Evolutionary conservation across 2,888 invertebrate genomes (phyloP).

Genomic region (Pammene aurita): DNA sequence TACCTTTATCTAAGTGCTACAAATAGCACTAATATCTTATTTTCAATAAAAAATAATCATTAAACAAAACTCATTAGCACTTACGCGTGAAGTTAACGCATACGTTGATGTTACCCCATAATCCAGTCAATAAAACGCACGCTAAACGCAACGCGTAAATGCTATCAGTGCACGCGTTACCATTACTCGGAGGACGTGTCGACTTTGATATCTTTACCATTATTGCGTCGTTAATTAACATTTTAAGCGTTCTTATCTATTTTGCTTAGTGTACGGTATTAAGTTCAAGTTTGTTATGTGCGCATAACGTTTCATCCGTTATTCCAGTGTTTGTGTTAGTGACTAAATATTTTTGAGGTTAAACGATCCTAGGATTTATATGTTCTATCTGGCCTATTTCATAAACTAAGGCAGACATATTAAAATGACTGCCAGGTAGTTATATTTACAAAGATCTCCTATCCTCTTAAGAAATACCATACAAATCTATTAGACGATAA

Average conservation of each 20-base stretch:
- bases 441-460: too few species aligned
- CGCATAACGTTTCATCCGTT: neutral
- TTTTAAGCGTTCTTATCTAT: conserved; percentile 27
- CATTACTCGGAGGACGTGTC: conserved; percentile 23
- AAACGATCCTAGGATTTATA: too few species aligned
- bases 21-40: too few species aligned
- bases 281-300: neutral
- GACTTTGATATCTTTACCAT: conserved; percentile 20
- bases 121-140: conserved; percentile 43
- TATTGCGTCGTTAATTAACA: conserved; percentile 25
- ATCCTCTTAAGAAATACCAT: too few species aligned
- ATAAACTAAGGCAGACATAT: too few species aligned
- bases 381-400: too few species aligned
- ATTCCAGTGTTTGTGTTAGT: neutral
- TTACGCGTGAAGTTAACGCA: conserved; percentile 46
- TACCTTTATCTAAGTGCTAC: too few species aligned
- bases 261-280: conserved; percentile 7
- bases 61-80: conserved; percentile 53
- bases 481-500: too few species aligned
- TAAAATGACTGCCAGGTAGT: too few species aligned
- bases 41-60: conserved; percentile 4
- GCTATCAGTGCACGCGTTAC: conserved; percentile 26
- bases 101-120: conserved; percentile 49
- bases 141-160: conserved; percentile 28
- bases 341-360: too few species aligned